Evolutionary conservation across 2,888 invertebrate species (phyloP).

Genomic region (Autographa gamma): DNA sequence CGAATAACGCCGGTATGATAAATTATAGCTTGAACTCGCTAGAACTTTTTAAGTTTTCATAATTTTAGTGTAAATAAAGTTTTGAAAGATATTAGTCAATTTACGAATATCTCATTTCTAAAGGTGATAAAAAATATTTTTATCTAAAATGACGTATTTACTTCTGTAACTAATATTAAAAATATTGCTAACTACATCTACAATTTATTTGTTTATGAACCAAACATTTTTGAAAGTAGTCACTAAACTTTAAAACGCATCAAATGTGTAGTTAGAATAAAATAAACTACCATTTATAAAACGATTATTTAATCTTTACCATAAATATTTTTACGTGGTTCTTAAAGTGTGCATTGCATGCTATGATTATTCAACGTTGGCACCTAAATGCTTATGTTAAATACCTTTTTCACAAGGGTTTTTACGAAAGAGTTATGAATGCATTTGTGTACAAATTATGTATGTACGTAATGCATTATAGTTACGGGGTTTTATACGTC

Average conservation of each 20-base stretch:
- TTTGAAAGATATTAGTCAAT: slow-evolving; percentile 40
- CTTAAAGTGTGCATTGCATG: slow-evolving; percentile 3
- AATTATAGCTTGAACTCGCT: slow-evolving; percentile 71
- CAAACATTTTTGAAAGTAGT: too few species aligned
- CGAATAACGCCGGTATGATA: slow-evolving; percentile 72
- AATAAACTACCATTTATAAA: slow-evolving; percentile 2
- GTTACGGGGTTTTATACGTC: neutral
- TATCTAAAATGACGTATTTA: neutral
- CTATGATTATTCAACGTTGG: slow-evolving; percentile 2
- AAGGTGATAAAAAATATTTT: neutral
- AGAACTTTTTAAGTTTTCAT: slow-evolving; percentile 63
- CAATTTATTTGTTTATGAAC: too few species aligned
- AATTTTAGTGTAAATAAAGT: slow-evolving; percentile 67
- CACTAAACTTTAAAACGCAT: neutral
- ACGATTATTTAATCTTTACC: slow-evolving; percentile 5
- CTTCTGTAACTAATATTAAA: too few species aligned
- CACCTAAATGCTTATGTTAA: slow-evolving; percentile 6
- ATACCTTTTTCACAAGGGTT: slow-evolving; percentile 1
- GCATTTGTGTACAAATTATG: slow-evolving; percentile 2
- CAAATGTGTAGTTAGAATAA: neutral
- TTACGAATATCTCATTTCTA: neutral
- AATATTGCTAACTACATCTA: too few species aligned
- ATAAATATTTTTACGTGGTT: neutral
- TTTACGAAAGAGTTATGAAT: slow-evolving; percentile 1
- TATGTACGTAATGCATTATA: neutral